phyloP scores from a whole-genome alignment of 2,797 vertebrate genomes.

The Lophius americanus region DNA sequence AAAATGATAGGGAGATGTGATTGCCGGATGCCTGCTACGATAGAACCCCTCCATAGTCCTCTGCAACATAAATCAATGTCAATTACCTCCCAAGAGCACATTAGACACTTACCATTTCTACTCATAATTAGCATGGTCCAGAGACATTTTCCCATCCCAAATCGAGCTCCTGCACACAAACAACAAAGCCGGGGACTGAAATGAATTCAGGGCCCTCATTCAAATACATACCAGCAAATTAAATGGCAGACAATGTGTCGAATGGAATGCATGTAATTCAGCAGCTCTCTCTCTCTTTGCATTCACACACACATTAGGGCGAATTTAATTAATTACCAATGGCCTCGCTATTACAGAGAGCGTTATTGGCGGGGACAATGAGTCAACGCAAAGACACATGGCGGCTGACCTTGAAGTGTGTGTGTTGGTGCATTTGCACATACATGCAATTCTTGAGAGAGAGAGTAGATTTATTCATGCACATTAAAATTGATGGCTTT shows the following conservation, averaged over 20 bases:
- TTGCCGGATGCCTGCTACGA: conserved; percentile 79
- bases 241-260: conserved; percentile 47
- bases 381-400: conserved; percentile 53
- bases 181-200: conserved; percentile 59
- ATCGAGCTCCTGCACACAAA: conserved; percentile 56
- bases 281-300: conserved; percentile 26
- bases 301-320: conserved; percentile 48
- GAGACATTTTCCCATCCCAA: conserved; percentile 75
- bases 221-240: conserved; percentile 59
- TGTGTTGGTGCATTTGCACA: conserved; percentile 19
- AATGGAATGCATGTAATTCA: conserved; percentile 39
- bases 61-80: conserved; percentile 86
- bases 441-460: conserved; percentile 11
- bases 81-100: conserved; percentile 84
- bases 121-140: conserved; percentile 77
- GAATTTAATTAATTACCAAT: conserved; percentile 68
- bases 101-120: conserved; percentile 78
- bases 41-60: conserved; percentile 78
- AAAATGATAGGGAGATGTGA: conserved; percentile 79
- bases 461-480: conserved; percentile 16
- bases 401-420: conserved; percentile 65
- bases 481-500: conserved; percentile 57
- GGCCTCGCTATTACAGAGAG: conserved; percentile 59
- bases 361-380: conserved; percentile 60
- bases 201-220: conserved; percentile 35